Percentiles rank a stretch among this genome's conserved stretches.
Conservation (phyloP, 1,140 invertebrate genomes). For the Ruditapes philippinarum region DNA sequence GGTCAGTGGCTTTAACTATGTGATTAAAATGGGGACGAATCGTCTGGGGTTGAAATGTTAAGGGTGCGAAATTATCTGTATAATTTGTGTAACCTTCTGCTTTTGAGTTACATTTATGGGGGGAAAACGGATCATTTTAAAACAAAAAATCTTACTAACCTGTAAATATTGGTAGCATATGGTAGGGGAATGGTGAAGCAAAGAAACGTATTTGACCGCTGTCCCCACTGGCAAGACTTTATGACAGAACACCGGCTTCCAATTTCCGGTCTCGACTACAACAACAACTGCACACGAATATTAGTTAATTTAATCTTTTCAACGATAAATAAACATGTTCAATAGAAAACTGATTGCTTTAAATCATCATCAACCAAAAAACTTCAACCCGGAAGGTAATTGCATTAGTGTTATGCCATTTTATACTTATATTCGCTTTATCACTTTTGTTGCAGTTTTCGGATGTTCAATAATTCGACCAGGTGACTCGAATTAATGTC, state of each 20-base stretch:
- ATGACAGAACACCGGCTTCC: background rate
- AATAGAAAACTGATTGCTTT: constrained; percentile 92
- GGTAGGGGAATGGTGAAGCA: too few species aligned
- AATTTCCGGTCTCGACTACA: background rate
- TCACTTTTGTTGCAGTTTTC: background rate
- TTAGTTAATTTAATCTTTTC: background rate
- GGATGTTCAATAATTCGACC: background rate
- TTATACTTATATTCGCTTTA: background rate
- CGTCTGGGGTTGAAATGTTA: too few species aligned
- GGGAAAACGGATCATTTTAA: too few species aligned
- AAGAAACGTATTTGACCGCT: background rate
- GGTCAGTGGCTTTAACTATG: too few species aligned
- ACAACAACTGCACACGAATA: too few species aligned
- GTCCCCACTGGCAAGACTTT: background rate
- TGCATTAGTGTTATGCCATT: background rate
- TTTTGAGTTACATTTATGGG: too few species aligned
- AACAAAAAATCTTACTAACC: too few species aligned
- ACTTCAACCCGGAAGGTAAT: constrained; percentile 90
- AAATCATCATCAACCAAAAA: constrained; percentile 91
- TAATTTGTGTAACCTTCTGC: too few species aligned
- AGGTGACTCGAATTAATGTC: too few species aligned
- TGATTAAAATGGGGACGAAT: too few species aligned
- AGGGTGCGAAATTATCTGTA: too few species aligned
- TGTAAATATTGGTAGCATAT: too few species aligned
- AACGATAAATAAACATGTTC: constrained; percentile 88